Conservation (phyloP, 2,888 invertebrate genomes). For the Fragum whitleyi region DNA sequence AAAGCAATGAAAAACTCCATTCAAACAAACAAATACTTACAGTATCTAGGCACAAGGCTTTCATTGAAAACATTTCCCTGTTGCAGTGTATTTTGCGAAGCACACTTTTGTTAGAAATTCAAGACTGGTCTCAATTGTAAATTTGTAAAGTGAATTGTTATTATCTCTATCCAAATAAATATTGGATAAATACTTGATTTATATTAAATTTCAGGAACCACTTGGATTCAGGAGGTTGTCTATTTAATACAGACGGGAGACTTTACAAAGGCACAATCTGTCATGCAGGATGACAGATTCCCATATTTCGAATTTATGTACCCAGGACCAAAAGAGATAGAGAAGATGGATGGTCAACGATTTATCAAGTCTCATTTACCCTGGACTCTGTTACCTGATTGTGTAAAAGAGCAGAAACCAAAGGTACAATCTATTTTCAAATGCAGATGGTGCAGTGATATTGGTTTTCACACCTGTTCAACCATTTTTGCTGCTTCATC, state of each 20-base stretch:
- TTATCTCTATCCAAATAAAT: no score
- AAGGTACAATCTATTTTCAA: constrained; percentile 70
- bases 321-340: constrained; percentile 73
- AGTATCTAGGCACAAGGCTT: no score
- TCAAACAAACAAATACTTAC: no score
- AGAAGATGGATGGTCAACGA: constrained; percentile 80
- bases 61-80: no score
- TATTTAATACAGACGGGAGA: constrained; percentile 95
- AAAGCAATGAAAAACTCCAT: no score
- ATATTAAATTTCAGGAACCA: constrained; percentile 89
- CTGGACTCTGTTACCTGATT: constrained; percentile 76
- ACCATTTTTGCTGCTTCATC: no score
- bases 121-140: no score
- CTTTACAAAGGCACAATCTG: constrained; percentile 88
- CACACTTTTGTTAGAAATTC: no score
- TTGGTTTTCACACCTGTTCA: background rate
- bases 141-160: no score
- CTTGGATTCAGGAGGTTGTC: constrained; percentile 97
- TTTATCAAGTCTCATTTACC: constrained; percentile 83
- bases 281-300: constrained; percentile 89
- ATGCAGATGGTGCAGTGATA: no score
- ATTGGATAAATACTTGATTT: no score
- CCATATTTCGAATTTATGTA: constrained; percentile 89
- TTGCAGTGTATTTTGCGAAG: no score
- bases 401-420: constrained; percentile 81